phyloP scores from a whole-genome alignment of 2,113 vertebrate species.

The Bubo bubo region DNA sequence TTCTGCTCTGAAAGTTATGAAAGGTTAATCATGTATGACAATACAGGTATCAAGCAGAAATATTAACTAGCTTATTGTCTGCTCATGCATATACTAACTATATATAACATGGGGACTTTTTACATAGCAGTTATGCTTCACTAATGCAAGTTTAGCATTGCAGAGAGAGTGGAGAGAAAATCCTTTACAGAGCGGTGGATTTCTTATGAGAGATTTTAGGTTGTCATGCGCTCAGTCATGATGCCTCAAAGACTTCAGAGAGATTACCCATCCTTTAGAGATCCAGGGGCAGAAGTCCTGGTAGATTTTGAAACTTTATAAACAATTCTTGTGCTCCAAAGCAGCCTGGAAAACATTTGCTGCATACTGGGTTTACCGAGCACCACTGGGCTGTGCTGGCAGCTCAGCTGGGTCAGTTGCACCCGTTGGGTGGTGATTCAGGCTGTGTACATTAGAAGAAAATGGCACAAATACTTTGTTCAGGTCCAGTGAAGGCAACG shows the following conservation, averaged over 20 bases:
- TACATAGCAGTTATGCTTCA: background rate
- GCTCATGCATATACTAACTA: background rate
- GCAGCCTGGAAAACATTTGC: background rate
- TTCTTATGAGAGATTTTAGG: background rate
- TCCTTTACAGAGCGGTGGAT: background rate
- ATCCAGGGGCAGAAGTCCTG: background rate
- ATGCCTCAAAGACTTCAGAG: background rate
- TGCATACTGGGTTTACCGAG: rapidly evolving
- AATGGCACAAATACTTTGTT: background rate
- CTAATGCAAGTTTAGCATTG: background rate
- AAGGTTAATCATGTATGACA: background rate
- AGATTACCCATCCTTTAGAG: background rate
- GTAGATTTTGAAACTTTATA: background rate
- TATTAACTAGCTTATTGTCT: background rate
- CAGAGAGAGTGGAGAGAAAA: background rate
- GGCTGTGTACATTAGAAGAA: background rate
- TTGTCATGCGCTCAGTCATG: rapidly evolving
- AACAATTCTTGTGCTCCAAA: background rate
- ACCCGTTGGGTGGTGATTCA: background rate
- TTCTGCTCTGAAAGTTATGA: background rate
- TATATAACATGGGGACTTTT: background rate
- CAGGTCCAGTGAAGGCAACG: background rate
- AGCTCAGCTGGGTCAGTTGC: rapidly evolving
- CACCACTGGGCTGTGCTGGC: background rate
- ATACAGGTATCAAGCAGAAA: background rate